Conservation (phyloP, 2,888 invertebrate species). For the Dynastes grantii region DNA sequence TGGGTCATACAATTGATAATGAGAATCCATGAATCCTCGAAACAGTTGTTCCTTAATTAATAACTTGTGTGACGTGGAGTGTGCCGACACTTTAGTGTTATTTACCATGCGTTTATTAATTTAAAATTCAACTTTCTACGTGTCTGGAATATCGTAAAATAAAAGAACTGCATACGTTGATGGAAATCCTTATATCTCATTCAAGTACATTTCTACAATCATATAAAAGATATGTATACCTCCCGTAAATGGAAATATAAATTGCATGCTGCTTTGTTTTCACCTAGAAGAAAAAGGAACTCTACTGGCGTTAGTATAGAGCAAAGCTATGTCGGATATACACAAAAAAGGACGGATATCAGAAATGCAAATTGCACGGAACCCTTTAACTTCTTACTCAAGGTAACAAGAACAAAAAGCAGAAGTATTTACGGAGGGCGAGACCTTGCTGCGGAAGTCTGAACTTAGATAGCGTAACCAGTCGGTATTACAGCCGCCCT, state of each 20-base stretch:
- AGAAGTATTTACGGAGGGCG: neutral
- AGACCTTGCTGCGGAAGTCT: neutral
- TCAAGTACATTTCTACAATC: neutral
- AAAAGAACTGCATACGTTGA: too few relatives aligned
- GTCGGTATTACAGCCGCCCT: constrained; percentile 16
- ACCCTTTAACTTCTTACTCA: constrained; percentile 13
- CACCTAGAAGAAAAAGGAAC: constrained; percentile 3
- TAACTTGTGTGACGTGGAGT: too few relatives aligned
- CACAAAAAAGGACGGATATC: constrained; percentile 1
- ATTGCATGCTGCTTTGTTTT: constrained; percentile 3
- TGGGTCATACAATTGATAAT: too few relatives aligned
- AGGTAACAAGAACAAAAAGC: constrained; percentile 23
- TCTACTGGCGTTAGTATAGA: neutral
- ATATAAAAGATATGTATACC: neutral
- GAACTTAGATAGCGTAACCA: constrained; percentile 20
- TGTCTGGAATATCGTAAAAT: too few relatives aligned
- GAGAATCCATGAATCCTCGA: too few relatives aligned
- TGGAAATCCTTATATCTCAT: neutral
- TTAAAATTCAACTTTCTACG: too few relatives aligned
- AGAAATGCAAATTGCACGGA: constrained; percentile 32
- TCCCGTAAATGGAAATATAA: neutral
- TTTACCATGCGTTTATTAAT: too few relatives aligned
- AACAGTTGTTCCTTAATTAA: too few relatives aligned
- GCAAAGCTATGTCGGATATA: neutral
- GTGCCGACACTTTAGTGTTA: too few relatives aligned